Evolutionary conservation across 1,140 invertebrate genomes (phyloP).

Genomic region (Bombus turneri): DNA sequence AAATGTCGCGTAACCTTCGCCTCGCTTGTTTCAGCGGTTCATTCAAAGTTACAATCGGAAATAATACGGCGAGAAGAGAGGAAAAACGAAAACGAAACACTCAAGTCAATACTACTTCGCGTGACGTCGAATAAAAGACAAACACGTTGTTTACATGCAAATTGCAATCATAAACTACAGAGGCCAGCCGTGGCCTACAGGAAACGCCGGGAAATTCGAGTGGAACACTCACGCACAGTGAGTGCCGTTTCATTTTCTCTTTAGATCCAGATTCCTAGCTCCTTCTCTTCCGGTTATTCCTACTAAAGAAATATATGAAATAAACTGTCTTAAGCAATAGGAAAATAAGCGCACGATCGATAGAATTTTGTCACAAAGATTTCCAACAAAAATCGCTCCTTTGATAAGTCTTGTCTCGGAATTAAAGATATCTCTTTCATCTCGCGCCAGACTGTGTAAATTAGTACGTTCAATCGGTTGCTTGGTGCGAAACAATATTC

Average conservation of each 20-base stretch:
- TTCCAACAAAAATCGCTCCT: no score
- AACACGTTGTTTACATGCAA: slow-evolving; percentile 23
- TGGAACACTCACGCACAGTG: neutral
- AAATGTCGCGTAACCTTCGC: neutral
- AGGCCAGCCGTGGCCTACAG: neutral
- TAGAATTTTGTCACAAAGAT: no score
- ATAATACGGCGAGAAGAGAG: neutral
- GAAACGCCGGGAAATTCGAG: neutral
- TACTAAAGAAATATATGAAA: no score
- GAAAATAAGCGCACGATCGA: no score
- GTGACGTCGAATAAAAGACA: slow-evolving; percentile 19
- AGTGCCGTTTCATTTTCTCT: neutral
- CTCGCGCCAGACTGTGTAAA: slow-evolving; percentile 32
- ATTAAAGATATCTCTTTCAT: slow-evolving; percentile 29
- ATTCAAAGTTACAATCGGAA: neutral
- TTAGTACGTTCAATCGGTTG: slow-evolving; percentile 41
- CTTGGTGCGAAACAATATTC: slow-evolving; percentile 53
- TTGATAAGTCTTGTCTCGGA: neutral
- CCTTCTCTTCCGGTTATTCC: neutral
- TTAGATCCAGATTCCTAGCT: neutral
- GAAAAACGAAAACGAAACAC: neutral
- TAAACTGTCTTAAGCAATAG: no score
- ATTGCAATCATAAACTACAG: slow-evolving; percentile 16
- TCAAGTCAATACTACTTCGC: neutral
- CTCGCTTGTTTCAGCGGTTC: neutral